phyloP scores from a whole-genome alignment of 2,888 invertebrate genomes.

The Ctenicera cuprea region DNA sequence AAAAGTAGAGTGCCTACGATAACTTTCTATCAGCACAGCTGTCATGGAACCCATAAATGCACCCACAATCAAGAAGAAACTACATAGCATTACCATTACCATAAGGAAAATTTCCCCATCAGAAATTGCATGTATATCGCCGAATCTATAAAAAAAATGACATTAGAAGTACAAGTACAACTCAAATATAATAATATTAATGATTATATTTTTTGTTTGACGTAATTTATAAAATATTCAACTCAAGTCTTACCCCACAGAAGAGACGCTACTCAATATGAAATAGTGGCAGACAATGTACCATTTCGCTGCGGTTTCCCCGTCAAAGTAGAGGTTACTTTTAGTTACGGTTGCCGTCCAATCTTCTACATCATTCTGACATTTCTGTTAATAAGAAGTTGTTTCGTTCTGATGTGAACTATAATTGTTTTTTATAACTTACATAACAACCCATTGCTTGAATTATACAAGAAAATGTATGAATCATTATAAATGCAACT shows the following conservation, averaged over 20 bases:
- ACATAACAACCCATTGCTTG: slow-evolving; percentile 46
- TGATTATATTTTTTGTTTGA: no score
- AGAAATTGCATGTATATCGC: slow-evolving; percentile 48
- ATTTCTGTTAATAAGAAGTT: slow-evolving; percentile 1
- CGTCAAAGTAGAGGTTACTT: slow-evolving; percentile 15
- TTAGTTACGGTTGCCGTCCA: slow-evolving; percentile 36
- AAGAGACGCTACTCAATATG: slow-evolving; percentile 28
- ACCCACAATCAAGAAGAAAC: slow-evolving; percentile 55
- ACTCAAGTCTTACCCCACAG: slow-evolving; percentile 30
- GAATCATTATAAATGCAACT: slow-evolving; percentile 48
- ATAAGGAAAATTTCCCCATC: slow-evolving; percentile 47
- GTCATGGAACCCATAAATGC: slow-evolving; percentile 59
- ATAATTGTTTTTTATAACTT: slow-evolving; percentile 3
- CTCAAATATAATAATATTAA: neutral
- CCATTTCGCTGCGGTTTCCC: slow-evolving; percentile 18
- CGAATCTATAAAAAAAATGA: slow-evolving; percentile 32
- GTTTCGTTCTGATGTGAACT: no score
- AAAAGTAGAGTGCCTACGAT: slow-evolving; percentile 54
- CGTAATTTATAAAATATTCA: no score
- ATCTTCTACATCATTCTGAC: neutral
- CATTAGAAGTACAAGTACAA: neutral
- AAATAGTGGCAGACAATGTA: slow-evolving; percentile 36
- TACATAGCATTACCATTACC: slow-evolving; percentile 50
- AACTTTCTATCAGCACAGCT: slow-evolving; percentile 56
- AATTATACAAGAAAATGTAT: slow-evolving; percentile 51